These are phyloP conservation scores for Echeneis naucrates DNA, from an alignment of 2,797 vertebrate species.

Conservation along the genomic window DNA sequence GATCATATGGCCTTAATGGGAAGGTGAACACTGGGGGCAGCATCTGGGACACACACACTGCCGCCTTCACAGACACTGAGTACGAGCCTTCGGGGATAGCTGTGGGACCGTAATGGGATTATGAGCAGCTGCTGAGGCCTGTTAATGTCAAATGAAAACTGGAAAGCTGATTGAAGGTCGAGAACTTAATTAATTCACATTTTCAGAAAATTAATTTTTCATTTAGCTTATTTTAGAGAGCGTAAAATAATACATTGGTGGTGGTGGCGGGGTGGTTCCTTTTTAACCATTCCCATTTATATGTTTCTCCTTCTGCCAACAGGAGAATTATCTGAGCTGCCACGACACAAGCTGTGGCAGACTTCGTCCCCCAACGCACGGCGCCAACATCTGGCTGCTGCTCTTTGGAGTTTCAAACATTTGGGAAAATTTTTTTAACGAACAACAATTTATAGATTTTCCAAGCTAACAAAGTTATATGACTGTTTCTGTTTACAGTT, in stretches of 20 bases:
- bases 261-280: no score
- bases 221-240: background rate
- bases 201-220: background rate
- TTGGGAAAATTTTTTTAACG: no score
- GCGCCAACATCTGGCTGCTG: no score
- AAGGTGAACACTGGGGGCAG: slow-evolving; percentile 11
- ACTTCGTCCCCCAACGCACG: no score
- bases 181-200: background rate
- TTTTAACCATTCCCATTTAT: background rate
- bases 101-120: slow-evolving; percentile 25
- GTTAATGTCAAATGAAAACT: slow-evolving; percentile 24
- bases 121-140: slow-evolving; percentile 36
- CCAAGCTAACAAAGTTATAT: no score
- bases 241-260: background rate
- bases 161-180: slow-evolving; percentile 11
- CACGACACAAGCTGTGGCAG: background rate
- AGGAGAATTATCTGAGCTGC: background rate
- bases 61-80: background rate
- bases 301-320: background rate
- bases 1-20: slow-evolving; percentile 37
- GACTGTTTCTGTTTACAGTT: no score
- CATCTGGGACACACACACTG: slow-evolving; percentile 13
- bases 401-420: no score
- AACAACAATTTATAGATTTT: no score
- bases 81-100: slow-evolving; percentile 2